Percentiles rank a stretch among this genome's conserved stretches.
phyloP scores from a whole-genome alignment of 2,888 invertebrate genomes.

The Drosophila melanosoma region DNA sequence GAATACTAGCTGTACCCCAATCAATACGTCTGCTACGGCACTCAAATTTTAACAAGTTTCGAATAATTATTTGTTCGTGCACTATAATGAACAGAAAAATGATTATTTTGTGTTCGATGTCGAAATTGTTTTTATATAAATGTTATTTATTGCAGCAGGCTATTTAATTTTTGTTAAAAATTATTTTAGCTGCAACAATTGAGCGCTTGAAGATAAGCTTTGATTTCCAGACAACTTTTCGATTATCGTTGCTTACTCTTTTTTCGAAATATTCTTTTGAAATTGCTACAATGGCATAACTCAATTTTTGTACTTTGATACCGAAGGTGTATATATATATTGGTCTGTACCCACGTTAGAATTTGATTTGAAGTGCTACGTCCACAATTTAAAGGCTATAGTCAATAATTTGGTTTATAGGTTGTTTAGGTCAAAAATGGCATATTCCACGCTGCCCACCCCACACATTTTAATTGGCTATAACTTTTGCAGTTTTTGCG shows the following conservation, averaged over 20 bases:
- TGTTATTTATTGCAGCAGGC: not conserved
- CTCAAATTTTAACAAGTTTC: not conserved
- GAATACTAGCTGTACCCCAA: not conserved
- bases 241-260: not conserved
- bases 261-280: not conserved
- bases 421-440: too few relatives aligned
- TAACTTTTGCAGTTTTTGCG: too few relatives aligned
- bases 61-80: not conserved
- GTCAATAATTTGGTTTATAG: too few relatives aligned
- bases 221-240: not conserved
- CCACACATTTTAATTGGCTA: too few relatives aligned
- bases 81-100: not conserved
- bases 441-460: too few relatives aligned
- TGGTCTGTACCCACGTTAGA: too few relatives aligned
- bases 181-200: not conserved
- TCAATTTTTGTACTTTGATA: not conserved
- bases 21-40: not conserved
- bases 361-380: too few relatives aligned
- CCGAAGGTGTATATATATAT: too few relatives aligned
- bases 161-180: not conserved
- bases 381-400: too few relatives aligned
- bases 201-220: not conserved
- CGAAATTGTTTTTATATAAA: not conserved
- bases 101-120: not conserved
- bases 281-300: not conserved